Evolutionary conservation across 2,888 invertebrate genomes (phyloP).

Genomic region (Melanargia galathea): DNA sequence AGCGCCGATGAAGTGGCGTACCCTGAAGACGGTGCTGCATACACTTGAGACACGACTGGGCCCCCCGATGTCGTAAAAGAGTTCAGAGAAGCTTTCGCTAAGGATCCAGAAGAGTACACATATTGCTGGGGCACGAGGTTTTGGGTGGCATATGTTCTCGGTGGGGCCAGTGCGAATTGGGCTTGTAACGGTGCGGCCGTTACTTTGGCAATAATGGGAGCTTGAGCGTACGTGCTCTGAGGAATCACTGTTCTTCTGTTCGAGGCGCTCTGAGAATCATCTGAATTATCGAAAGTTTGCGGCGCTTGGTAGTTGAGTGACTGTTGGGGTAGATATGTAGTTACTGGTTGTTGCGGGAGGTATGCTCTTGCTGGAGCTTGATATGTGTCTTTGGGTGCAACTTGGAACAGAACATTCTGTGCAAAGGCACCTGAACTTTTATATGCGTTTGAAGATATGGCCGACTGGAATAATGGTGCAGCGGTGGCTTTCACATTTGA

Average conservation of each 20-base stretch:
- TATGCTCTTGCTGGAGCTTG: conserved; percentile 48
- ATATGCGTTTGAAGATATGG: conserved; percentile 43
- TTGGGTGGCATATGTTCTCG: conserved; percentile 61
- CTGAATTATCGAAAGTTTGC: conserved; percentile 54
- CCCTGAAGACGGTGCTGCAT: conserved; percentile 61
- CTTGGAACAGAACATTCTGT: conserved; percentile 40
- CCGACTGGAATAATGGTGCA: conserved; percentile 43
- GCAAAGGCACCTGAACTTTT: conserved; percentile 46
- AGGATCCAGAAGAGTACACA: conserved; percentile 56
- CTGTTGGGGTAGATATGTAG: conserved; percentile 8
- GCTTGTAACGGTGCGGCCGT: conserved; percentile 75
- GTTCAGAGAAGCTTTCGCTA: conserved; percentile 72
- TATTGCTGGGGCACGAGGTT: conserved; percentile 63
- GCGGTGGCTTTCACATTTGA: conserved; percentile 57
- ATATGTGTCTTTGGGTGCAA: conserved; percentile 51
- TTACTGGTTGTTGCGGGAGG: conserved; percentile 1
- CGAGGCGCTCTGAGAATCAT: conserved; percentile 54
- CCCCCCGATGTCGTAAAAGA: conserved; percentile 65
- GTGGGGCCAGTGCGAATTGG: conserved; percentile 61
- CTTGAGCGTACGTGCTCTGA: conserved; percentile 72
- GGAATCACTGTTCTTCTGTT: conserved; percentile 64
- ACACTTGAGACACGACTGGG: conserved; percentile 77
- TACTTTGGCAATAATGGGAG: conserved; percentile 78
- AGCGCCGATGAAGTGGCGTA: conserved; percentile 68
- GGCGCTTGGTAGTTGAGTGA: conserved; percentile 47